phyloP scores from a whole-genome alignment of 1,140 invertebrate genomes.

The Leptinotarsa undecemlineata region DNA sequence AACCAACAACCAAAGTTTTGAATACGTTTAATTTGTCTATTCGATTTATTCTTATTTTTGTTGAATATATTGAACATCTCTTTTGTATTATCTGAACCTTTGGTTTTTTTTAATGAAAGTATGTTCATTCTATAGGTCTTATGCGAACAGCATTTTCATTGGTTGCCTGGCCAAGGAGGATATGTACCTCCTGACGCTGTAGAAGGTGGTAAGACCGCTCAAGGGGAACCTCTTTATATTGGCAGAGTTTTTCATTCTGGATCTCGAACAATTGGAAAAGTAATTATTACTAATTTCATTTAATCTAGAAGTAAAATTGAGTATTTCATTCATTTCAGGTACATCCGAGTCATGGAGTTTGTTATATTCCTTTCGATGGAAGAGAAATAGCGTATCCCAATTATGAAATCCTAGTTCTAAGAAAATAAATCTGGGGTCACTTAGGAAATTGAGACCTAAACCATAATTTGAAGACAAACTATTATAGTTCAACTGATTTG shows the following conservation, averaged over 20 bases:
- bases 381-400: slow-evolving; percentile 62
- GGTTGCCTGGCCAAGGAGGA: slow-evolving; percentile 64
- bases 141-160: slow-evolving; percentile 65
- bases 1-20: too few species aligned
- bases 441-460: not conserved
- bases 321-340: slow-evolving; percentile 4
- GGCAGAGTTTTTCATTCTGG: slow-evolving; percentile 65
- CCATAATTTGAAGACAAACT: not conserved
- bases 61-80: too few species aligned
- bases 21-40: too few species aligned
- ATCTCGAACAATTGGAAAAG: slow-evolving; percentile 73
- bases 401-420: slow-evolving; percentile 63
- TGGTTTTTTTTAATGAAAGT: too few species aligned
- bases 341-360: slow-evolving; percentile 40
- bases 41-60: too few species aligned
- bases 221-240: slow-evolving; percentile 68
- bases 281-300: slow-evolving; percentile 44
- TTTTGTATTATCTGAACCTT: too few species aligned
- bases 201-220: slow-evolving; percentile 62
- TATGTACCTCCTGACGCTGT: slow-evolving; percentile 65
- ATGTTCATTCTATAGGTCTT: slow-evolving; percentile 58
- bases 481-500: too few species aligned
- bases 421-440: slow-evolving; percentile 17
- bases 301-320: not conserved
- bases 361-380: slow-evolving; percentile 73